Base-by-base conservation (phyloP, 2,888 invertebrate species). In the Melinaea marsaeus region DNA sequence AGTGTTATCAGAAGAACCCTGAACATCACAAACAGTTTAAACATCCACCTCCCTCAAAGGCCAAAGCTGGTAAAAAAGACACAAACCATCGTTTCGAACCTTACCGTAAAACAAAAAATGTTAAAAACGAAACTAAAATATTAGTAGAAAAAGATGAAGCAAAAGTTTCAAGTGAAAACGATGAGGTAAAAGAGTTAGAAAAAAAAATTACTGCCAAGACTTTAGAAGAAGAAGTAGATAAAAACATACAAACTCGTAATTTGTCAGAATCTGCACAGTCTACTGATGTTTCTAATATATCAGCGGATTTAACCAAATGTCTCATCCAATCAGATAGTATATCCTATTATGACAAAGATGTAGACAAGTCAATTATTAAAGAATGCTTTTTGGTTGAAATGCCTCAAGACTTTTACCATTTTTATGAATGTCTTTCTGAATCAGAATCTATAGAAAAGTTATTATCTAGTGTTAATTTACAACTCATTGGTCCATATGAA, bases 401-500 rank as follows among this genome's bases (percentile, higher is more conserved):
- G 97, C 98, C 98, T 0, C 80, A 92, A n/a, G 98, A 98, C 83
- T 98, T 98, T 81, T 97, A 94, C 75, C 89, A 93, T 63, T 96
- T 98, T 80, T 97, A 95, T 93, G 93, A 95, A 57, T 95, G 95
- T 75, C 94, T 96, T 66, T 89, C 92, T 75, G 75, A 89, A 32
- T 86, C 92, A 69, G 68, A 75, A 37, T 71, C 75, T 13, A 93
- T 95, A 13, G 83, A 91, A 76, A 92, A 92, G 71, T 93, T 94
- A 11, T 88, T 98, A 13, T 91, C 92, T 60, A 87, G 88, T 68
- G 91, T 95, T 35, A 94, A 94, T 64, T 86, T 98, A 48, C 86
- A 92, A 70, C 86, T 98, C 55, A 96, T 97, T 55, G 98, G 98
- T 0, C 96, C 98, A 0, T 99, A 93, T 87, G 98, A 98, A 83